These are phyloP conservation scores for Drosophila sordidapex DNA, from an alignment of 2,888 invertebrate species.

Conservation along the genomic window DNA sequence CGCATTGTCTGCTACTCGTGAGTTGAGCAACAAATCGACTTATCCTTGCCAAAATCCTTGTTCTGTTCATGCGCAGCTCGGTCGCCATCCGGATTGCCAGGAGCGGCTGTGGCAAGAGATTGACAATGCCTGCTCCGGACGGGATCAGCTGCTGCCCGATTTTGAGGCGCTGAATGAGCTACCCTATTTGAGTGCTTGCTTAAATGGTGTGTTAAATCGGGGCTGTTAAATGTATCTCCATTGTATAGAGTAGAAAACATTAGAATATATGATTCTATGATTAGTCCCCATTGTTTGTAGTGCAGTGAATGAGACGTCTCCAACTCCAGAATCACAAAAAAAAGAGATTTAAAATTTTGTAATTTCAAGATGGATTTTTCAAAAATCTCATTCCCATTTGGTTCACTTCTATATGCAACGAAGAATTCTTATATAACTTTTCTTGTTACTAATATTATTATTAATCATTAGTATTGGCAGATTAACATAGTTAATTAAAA, in stretches of 20 bases:
- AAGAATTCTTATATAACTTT: background rate
- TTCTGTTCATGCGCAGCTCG: constrained; percentile 62
- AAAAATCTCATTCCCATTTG: background rate
- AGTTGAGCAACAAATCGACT: background rate
- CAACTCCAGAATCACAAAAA: no score
- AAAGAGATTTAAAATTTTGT: no score
- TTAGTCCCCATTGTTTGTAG: no score
- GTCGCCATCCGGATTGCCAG: constrained; percentile 73
- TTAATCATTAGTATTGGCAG: background rate
- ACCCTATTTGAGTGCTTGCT: constrained; percentile 82
- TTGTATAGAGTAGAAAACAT: background rate
- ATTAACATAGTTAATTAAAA: background rate
- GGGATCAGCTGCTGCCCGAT: constrained; percentile 62
- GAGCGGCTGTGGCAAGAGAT: constrained; percentile 75
- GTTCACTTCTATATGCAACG: background rate
- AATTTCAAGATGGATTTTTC: background rate
- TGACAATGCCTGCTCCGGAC: constrained; percentile 26
- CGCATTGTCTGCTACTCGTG: constrained; percentile 82
- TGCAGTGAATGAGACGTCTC: background rate
- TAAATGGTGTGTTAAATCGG: constrained; percentile 72
- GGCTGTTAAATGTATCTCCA: no score
- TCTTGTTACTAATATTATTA: no score
- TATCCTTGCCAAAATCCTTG: background rate
- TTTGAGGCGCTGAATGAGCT: constrained; percentile 80
- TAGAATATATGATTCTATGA: background rate